Evolutionary conservation across 2,113 vertebrate species (phyloP).

Genomic region (Mustela lutreola): DNA sequence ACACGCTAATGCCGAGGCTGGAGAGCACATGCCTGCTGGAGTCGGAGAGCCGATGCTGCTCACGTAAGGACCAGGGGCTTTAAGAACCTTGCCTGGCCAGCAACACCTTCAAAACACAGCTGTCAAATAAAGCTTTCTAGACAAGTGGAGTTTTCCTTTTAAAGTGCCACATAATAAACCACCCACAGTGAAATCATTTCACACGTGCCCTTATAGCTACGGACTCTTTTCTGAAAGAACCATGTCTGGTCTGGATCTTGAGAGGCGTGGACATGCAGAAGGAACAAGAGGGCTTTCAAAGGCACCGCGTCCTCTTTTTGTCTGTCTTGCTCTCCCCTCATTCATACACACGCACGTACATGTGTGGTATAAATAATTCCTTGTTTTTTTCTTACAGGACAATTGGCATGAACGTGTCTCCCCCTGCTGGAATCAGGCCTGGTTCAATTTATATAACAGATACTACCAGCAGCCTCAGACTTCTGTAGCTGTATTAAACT

Average conservation of each 20-base stretch:
- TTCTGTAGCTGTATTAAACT: neutral
- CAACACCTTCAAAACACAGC: neutral
- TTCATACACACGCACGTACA: too few species aligned
- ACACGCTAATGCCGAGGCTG: neutral
- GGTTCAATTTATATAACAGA: neutral
- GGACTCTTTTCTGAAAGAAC: neutral
- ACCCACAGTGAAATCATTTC: neutral
- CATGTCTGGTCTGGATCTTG: fast-evolving
- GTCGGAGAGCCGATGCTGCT: fast-evolving
- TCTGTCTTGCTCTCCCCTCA: neutral
- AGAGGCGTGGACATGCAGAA: neutral
- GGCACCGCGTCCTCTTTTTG: neutral
- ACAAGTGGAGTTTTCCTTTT: neutral
- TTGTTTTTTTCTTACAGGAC: neutral
- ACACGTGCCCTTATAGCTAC: neutral
- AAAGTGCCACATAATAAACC: slow-evolving; percentile 45
- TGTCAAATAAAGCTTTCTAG: neutral
- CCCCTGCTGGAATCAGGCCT: slow-evolving; percentile 76
- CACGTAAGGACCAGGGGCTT: neutral
- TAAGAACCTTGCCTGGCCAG: neutral
- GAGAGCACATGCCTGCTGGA: neutral
- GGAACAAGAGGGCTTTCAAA: neutral
- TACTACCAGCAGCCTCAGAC: neutral
- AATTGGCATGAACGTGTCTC: slow-evolving; percentile 80
- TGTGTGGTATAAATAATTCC: neutral